Conservation (phyloP, 2,797 vertebrate species). For the Graptemys geographica region DNA sequence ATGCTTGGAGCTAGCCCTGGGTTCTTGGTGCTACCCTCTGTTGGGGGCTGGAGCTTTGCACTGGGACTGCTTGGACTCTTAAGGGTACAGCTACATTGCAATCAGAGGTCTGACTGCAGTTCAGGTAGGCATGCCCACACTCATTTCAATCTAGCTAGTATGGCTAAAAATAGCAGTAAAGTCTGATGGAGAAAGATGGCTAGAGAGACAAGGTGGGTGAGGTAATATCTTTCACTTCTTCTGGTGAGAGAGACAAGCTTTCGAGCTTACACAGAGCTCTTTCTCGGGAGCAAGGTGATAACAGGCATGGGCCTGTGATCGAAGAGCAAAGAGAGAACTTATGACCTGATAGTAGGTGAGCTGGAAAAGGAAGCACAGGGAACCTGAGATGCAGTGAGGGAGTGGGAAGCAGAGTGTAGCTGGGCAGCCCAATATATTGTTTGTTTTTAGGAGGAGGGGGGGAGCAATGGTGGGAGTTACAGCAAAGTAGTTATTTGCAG, state of each 20-base stretch:
- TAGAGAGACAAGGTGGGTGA: not conserved
- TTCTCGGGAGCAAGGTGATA: fast-evolving
- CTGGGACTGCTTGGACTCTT: not conserved
- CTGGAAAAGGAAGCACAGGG: not conserved
- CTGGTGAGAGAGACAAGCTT: not conserved
- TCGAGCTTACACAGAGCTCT: not conserved
- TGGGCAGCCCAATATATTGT: not conserved
- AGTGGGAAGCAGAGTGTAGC: not conserved
- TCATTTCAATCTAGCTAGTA: not conserved
- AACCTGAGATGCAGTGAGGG: fast-evolving
- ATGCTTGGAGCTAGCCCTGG: not conserved
- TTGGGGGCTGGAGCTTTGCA: not conserved
- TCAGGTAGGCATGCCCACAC: not conserved
- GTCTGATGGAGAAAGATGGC: not conserved
- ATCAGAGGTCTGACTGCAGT: not conserved
- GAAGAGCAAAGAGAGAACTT: not conserved
- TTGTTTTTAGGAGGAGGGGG: not conserved
- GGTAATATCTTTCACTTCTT: not conserved
- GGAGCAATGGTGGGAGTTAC: fast-evolving
- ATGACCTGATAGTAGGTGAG: not conserved
- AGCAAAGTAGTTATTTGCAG: not conserved
- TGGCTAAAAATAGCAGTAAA: not conserved
- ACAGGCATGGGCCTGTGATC: not conserved
- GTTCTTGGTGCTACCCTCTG: not conserved
- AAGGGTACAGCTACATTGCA: not conserved